These are phyloP conservation scores for Chaetoderma sp. DNA, from an alignment of 2,888 invertebrate genomes.

Conservation along the genomic window DNA sequence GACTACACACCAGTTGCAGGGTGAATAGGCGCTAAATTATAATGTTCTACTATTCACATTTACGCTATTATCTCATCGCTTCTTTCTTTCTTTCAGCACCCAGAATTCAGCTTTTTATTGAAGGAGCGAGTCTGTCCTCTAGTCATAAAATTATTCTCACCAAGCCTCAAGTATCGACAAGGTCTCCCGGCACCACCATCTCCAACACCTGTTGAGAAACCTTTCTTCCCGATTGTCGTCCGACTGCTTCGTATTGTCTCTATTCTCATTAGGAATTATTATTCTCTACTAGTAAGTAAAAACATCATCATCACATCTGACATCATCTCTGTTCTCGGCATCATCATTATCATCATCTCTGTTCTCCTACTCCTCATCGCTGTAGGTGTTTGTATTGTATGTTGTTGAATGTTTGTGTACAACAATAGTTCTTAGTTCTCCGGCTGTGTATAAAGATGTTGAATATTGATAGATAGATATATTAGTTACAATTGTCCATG, in stretches of 20 bases:
- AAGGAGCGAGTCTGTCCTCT: constrained; percentile 98
- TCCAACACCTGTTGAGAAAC: constrained; percentile 78
- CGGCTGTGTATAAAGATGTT: too few relatives aligned
- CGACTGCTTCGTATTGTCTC: constrained; percentile 91
- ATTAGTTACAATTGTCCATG: too few relatives aligned
- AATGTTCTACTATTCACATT: too few relatives aligned
- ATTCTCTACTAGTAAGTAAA: constrained; percentile 82
- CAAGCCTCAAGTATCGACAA: constrained; percentile 93
- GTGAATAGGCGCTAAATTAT: too few relatives aligned
- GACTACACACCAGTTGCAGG: too few relatives aligned
- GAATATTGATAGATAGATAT: too few relatives aligned
- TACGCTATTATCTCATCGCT: too few relatives aligned
- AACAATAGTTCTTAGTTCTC: too few relatives aligned
- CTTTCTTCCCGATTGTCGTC: constrained; percentile 97
- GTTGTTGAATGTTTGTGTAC: too few relatives aligned
- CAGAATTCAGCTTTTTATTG: constrained; percentile 91
- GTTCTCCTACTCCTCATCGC: too few relatives aligned
- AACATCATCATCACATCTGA: not conserved
- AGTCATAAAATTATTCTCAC: constrained; percentile 98
- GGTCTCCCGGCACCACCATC: constrained; percentile 60
- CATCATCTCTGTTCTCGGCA: not conserved
- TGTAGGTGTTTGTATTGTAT: too few relatives aligned
- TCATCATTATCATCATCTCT: too few relatives aligned
- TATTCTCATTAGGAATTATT: constrained; percentile 92
- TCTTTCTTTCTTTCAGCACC: constrained; percentile 76